Base-by-base conservation (phyloP, 2,888 invertebrate species). In the Chymomyza amoena region DNA sequence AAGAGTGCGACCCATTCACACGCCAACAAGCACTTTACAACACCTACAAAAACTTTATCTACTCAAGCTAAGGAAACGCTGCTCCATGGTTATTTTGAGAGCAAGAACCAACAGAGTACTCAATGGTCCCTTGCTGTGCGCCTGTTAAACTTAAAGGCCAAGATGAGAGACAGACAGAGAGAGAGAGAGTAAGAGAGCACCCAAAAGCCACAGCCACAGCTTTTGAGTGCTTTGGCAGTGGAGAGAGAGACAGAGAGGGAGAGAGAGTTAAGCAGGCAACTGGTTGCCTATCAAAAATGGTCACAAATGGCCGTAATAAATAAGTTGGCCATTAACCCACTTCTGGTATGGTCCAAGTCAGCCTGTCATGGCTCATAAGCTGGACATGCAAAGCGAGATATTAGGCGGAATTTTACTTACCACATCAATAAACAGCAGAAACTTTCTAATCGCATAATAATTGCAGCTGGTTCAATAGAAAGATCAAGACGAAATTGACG, bases 361-460 rank as follows among this genome's bases (percentile, higher is more conserved):
- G 64, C 54, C 54, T 56, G 63, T 75, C 67, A 67, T 50, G 61
- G 6, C 66, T 67, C 69, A 72, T 61, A 71, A 69, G 68, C 68
- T 51, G 28, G 10, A 39, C 32, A 66, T 61, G 61, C 66, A 61
- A 60, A 66, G 60, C 57, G 25, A 66, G 72, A 79, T 75, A 75
- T 75, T 65, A 78, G 81, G 67, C 73, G 75, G 74, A 74, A 73
- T 77, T 80, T 57, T 54, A 13, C 39, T 60, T 28, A 13, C 28
- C 7, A 25, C 39, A 61, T 63, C 52, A 28, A 57, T 57, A 57
- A 57, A 5, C 57, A 57, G 57, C 28, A 63, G 60, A 81, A 80
- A 88, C 89, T 89, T 89, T 89, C 90, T 90, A 89, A 89, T 89
- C 88, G 88, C 86, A 77, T 74, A 77, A 80, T 87, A 89, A 89